Percentiles rank a stretch among this genome's conserved stretches.
Evolutionary conservation across 1,140 invertebrate genomes (phyloP).

Genomic region (Drosophila nasuta): DNA sequence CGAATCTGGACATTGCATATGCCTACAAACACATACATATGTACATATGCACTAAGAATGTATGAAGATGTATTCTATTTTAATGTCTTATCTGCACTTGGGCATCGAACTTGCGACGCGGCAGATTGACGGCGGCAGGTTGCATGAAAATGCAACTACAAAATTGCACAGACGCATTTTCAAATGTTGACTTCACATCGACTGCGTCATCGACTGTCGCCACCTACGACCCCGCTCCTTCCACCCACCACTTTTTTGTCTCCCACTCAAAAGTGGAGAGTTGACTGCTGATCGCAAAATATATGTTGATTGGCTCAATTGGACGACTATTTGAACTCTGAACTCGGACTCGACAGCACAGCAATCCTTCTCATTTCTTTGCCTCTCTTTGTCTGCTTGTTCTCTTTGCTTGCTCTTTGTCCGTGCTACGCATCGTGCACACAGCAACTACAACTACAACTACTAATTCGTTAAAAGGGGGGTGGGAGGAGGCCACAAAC

Average conservation of each 20-base stretch:
- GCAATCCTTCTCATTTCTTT: conserved; percentile 14
- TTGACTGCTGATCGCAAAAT: conserved; percentile 41
- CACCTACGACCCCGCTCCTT: conserved; percentile 22
- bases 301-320: conserved; percentile 83
- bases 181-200: not conserved
- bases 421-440: conserved; percentile 58
- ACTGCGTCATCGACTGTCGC: conserved; percentile 25
- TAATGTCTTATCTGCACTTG: conserved; percentile 79
- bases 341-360: conserved; percentile 34
- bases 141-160: conserved; percentile 17
- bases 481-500: conserved; percentile 29
- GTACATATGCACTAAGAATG: not conserved
- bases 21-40: not conserved
- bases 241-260: conserved; percentile 3
- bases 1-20: conserved; percentile 65
- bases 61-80: conserved; percentile 58
- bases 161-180: conserved; percentile 6
- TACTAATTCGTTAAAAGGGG: conserved; percentile 56
- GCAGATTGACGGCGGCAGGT: conserved; percentile 54
- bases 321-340: conserved; percentile 84
- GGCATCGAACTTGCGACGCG: conserved; percentile 66
- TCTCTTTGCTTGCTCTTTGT: conserved; percentile 25
- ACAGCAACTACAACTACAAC: conserved; percentile 45
- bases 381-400: conserved; percentile 19
- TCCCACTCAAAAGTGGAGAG: conserved; percentile 2